Evolutionary conservation across 2,797 vertebrate species (phyloP).

Genomic region (Rhynchotus rufescens): DNA sequence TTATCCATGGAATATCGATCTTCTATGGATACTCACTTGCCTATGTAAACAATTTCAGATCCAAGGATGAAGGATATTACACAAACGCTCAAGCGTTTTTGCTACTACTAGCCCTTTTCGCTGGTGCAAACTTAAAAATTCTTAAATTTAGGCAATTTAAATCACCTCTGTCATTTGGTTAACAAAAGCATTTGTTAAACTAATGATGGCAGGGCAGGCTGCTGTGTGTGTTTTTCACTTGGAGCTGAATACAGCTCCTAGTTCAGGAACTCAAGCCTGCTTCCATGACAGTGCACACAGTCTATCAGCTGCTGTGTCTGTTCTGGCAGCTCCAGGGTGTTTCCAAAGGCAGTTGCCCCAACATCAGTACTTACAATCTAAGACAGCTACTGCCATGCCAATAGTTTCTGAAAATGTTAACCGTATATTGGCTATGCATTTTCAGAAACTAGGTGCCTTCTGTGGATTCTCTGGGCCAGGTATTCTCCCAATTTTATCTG

Average conservation of each 20-base stretch:
- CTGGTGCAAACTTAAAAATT: neutral
- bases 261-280: neutral
- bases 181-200: neutral
- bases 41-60: neutral
- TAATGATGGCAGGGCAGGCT: neutral
- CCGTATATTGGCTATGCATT: neutral
- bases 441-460: neutral
- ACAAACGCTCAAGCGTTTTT: neutral
- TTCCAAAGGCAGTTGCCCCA: neutral
- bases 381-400: neutral
- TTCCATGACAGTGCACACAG: neutral
- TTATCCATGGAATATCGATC: neutral
- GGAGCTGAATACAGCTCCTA: neutral
- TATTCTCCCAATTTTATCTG: neutral
- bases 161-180: neutral
- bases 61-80: neutral
- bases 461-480: neutral
- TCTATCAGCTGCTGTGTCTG: neutral
- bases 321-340: neutral
- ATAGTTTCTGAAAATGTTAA: neutral
- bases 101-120: neutral
- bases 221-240: neutral
- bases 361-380: neutral
- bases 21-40: rapidly evolving
- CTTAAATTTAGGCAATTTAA: neutral